Evolutionary conservation across 2,888 invertebrate species (phyloP).

Genomic region (Drosophila robusta): DNA sequence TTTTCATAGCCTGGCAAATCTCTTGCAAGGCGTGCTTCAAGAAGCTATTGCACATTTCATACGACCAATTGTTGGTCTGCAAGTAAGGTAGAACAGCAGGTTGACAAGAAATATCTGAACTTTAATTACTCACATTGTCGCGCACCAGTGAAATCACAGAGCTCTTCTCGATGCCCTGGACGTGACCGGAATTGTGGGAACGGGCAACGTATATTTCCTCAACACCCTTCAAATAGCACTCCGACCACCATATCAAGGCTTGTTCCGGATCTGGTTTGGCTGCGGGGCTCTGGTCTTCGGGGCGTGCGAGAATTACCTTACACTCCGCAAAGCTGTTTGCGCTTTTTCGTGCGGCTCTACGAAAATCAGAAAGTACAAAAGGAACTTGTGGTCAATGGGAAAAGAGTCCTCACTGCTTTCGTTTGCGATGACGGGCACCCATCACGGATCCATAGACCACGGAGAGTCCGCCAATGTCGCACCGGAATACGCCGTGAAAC

Average conservation of each 20-base stretch:
- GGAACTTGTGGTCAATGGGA: neutral
- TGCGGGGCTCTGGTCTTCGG: accelerated
- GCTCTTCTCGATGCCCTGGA: neutral
- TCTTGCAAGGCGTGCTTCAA: neutral
- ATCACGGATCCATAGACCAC: neutral
- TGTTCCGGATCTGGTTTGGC: neutral
- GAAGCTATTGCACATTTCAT: neutral
- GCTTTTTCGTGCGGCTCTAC: accelerated
- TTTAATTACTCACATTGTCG: neutral
- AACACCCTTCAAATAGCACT: slow-evolving; percentile 2
- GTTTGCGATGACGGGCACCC: neutral
- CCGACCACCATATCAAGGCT: slow-evolving; percentile 10
- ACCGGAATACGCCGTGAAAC: neutral
- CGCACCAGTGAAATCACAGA: accelerated
- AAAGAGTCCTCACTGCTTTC: neutral
- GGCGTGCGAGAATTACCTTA: neutral
- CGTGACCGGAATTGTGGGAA: neutral
- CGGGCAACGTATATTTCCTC: neutral
- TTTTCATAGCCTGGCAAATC: neutral
- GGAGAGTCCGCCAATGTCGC: neutral
- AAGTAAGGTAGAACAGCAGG: neutral
- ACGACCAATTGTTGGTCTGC: neutral
- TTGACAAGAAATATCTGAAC: neutral
- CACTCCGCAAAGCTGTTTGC: neutral
- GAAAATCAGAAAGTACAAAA: neutral